A percentile compares a stretch with the other conserved stretches of the same genome.
These are phyloP conservation scores for Troilus luridus DNA, from an alignment of 2,888 invertebrate genomes.

Conservation along the genomic window DNA sequence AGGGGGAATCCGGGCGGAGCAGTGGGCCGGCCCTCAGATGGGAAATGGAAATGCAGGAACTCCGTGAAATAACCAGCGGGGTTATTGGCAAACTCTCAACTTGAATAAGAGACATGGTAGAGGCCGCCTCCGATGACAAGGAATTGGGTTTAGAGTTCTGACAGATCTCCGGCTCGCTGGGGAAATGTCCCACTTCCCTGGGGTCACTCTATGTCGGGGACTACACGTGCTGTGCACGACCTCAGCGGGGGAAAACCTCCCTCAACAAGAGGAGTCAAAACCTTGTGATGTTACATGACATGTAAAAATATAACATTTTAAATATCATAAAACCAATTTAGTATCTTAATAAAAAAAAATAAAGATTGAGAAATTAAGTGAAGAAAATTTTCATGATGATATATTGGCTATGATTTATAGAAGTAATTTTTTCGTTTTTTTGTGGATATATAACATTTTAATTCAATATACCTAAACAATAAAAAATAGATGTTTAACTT, in stretches of 20 bases:
- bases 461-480: too few relatives aligned
- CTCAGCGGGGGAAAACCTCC: neutral
- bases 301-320: too few relatives aligned
- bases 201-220: constrained; percentile 9
- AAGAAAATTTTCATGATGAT: too few relatives aligned
- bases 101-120: constrained; percentile 44
- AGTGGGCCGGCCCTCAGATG: constrained; percentile 21
- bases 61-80: constrained; percentile 47
- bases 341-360: too few relatives aligned
- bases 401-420: too few relatives aligned
- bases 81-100: constrained; percentile 48
- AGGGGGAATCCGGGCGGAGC: neutral
- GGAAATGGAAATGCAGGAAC: constrained; percentile 40
- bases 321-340: too few relatives aligned
- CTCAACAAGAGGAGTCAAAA: neutral
- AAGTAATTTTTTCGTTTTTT: too few relatives aligned
- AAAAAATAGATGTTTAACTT: too few relatives aligned
- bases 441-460: too few relatives aligned
- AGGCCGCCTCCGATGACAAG: neutral
- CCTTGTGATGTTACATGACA: neutral
- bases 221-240: neutral
- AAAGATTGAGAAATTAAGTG: too few relatives aligned
- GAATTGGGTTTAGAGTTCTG: constrained; percentile 36
- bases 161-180: constrained; percentile 49
- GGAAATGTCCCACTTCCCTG: constrained; percentile 49